phyloP scores from a whole-genome alignment of 2,888 invertebrate species.

The Epinotia demarniana region DNA sequence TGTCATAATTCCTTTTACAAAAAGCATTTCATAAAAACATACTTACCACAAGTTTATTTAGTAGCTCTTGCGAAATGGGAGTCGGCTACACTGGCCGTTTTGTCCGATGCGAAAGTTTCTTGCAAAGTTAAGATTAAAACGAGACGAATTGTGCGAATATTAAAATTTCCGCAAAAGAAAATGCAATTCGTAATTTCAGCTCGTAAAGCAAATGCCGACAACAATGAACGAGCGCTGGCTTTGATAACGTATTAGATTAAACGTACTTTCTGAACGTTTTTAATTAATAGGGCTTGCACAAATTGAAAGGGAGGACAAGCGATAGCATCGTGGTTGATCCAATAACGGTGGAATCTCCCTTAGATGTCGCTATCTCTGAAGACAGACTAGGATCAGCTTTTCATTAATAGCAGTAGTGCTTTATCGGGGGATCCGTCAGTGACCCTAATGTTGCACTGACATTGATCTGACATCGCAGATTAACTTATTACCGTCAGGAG shows the following conservation, averaged over 20 bases:
- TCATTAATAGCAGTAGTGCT: slow-evolving; percentile 75
- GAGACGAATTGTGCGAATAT: slow-evolving; percentile 68
- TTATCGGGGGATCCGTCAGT: slow-evolving; percentile 67
- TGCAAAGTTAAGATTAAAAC: slow-evolving; percentile 68
- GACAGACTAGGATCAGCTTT: slow-evolving; percentile 74
- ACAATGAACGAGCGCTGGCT: slow-evolving; percentile 7
- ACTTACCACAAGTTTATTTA: slow-evolving; percentile 62
- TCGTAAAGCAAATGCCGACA: slow-evolving; percentile 29
- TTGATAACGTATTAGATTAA: slow-evolving; percentile 31
- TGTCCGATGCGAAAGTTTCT: slow-evolving; percentile 65
- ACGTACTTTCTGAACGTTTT: slow-evolving; percentile 49
- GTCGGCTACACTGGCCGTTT: slow-evolving; percentile 55
- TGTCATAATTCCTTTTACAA: slow-evolving; percentile 60
- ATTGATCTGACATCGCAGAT: slow-evolving; percentile 74
- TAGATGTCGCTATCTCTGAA: slow-evolving; percentile 63
- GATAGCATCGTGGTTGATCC: slow-evolving; percentile 64
- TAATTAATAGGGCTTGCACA: slow-evolving; percentile 63
- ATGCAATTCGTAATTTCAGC: slow-evolving; percentile 31
- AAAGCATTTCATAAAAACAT: slow-evolving; percentile 57
- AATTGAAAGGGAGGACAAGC: slow-evolving; percentile 57
- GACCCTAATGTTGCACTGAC: slow-evolving; percentile 71
- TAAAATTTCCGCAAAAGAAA: slow-evolving; percentile 56
- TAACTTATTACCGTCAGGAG: slow-evolving; percentile 72
- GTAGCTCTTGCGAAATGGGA: slow-evolving; percentile 56
- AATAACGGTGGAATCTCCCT: slow-evolving; percentile 57